phyloP scores from a whole-genome alignment of 2,797 vertebrate genomes.

The Alcedo atthis region DNA sequence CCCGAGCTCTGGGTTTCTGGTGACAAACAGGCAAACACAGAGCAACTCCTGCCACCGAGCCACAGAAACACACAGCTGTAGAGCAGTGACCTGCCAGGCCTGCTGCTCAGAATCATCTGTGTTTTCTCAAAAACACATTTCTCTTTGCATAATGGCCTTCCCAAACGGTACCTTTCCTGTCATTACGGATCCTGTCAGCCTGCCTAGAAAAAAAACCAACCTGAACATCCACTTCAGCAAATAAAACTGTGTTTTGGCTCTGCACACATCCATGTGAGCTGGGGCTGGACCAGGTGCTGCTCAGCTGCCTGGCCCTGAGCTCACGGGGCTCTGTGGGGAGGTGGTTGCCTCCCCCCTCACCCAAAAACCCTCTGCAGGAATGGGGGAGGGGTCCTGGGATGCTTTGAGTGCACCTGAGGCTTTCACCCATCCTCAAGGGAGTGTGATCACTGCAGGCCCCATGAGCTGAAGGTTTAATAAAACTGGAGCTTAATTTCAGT shows the following conservation, averaged over 20 bases:
- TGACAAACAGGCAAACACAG: rapidly evolving
- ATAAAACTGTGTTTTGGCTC: neutral
- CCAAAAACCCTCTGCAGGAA: neutral
- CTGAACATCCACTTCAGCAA: neutral
- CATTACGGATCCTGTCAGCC: neutral
- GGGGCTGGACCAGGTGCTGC: neutral
- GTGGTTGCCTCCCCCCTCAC: neutral
- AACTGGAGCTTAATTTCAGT: neutral
- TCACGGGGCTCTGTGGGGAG: neutral
- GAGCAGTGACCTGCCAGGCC: neutral
- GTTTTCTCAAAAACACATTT: neutral
- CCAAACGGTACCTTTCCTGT: neutral
- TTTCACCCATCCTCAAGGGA: neutral
- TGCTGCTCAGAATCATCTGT: neutral
- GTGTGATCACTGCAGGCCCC: neutral
- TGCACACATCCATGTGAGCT: rapidly evolving
- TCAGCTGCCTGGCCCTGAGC: rapidly evolving
- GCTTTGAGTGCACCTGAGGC: rapidly evolving
- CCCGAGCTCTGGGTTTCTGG: rapidly evolving
- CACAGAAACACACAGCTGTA: rapidly evolving
- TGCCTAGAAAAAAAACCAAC: neutral
- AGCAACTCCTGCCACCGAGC: rapidly evolving
- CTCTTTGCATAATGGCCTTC: neutral
- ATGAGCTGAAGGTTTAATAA: neutral
- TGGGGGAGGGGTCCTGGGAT: neutral